Base-by-base conservation (phyloP, 2,888 invertebrate genomes). In the Tetragnatha montana region DNA sequence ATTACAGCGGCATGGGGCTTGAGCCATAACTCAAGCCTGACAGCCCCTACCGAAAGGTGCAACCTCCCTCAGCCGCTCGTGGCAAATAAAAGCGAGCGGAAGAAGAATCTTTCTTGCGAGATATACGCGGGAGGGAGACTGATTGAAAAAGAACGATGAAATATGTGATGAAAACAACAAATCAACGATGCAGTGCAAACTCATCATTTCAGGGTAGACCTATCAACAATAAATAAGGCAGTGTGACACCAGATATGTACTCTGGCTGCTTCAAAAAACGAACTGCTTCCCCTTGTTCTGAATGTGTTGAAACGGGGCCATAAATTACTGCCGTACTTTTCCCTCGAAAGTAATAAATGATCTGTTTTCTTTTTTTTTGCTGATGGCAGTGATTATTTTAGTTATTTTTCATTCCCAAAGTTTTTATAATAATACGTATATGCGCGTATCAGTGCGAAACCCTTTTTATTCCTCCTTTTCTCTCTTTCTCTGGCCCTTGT, bases 381-480 rank as follows among this genome's bases (percentile, higher is more conserved):
- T 82, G 79, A 74, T 78, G 69, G 84, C 83, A 80, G 89, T 84
- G 89, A 89, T 89, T 89, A 84, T 89, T 89, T 89, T 68, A 81
- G 80, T 81, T 89, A 85, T 84, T 89, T 89, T 89, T 89, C 84
- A 88, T 84, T 79, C 51, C 60, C 14, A 78, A 73, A 47, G 78
- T 22, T 81, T 87, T 87, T 87, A 35, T 35, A 81, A 21, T 81
- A 19, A 21, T 51, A 80, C 68, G 51, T 87, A 75, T 50, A 78
- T 68, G 76, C 50, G 50, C 35, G 79, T 85, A 85, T 79, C 50
- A 19, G 49, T 69, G 22, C 49, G 17, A 73, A 73, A 14, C 49
- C 19, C n/a, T 50, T 81, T 81, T 75, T 84, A 80, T 81, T 8
- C 75, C 22, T 21, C 69, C 47, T 17, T 69, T 49, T 50, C 79